These are phyloP conservation scores for Nemoura dubitans DNA, from an alignment of 2,888 invertebrate species.

Conservation along the genomic window DNA sequence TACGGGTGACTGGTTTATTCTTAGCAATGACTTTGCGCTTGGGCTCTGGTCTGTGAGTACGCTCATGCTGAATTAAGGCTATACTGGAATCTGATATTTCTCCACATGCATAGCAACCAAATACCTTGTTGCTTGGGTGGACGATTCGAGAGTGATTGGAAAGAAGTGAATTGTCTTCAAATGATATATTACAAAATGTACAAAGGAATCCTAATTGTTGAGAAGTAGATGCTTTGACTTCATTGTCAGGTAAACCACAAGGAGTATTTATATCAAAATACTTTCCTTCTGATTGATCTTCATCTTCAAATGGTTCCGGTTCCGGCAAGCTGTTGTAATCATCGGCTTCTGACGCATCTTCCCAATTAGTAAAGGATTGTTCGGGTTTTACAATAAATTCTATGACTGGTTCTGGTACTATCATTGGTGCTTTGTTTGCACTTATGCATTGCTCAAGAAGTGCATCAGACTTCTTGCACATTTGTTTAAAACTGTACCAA, in stretches of 20 bases:
- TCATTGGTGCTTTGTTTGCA: too few relatives aligned
- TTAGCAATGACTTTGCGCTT: background rate
- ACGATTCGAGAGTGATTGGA: constrained; percentile 25
- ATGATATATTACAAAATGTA: background rate
- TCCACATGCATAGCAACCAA: background rate
- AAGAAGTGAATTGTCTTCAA: constrained; percentile 17
- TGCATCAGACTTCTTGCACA: constrained; percentile 25
- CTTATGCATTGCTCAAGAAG: constrained; percentile 22
- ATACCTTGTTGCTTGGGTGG: background rate
- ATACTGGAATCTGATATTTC: background rate
- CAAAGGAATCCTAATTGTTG: constrained; percentile 13
- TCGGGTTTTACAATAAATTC: constrained; percentile 16
- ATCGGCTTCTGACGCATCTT: background rate
- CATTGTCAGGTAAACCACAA: background rate
- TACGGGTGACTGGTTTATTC: background rate
- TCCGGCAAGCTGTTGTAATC: background rate
- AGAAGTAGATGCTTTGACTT: constrained; percentile 9
- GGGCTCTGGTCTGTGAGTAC: background rate
- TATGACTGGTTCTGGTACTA: background rate
- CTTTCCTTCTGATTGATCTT: background rate
- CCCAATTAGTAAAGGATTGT: background rate
- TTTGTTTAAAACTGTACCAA: constrained; percentile 26
- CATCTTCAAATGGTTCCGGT: constrained; percentile 13
- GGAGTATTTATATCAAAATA: constrained; percentile 37
- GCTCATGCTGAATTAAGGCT: constrained; percentile 25